phyloP scores from a whole-genome alignment of 2,113 vertebrate genomes.

The Amia ocellicauda region DNA sequence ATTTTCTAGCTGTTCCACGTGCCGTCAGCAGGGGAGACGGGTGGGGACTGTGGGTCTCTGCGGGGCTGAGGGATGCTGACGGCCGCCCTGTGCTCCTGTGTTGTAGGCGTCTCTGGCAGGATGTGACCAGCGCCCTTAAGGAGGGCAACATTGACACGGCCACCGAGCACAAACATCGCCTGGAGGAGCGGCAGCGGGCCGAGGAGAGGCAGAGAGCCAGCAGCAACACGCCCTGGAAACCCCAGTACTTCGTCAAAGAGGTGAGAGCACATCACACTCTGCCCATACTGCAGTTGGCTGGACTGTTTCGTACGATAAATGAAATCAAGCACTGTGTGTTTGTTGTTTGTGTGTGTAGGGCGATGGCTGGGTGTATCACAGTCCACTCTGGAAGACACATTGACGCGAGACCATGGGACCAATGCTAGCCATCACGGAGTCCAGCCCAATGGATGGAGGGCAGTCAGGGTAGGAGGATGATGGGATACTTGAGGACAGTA shows the following conservation, averaged over 20 bases:
- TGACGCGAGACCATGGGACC: slow-evolving; percentile 51
- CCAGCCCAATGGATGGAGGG: slow-evolving; percentile 11
- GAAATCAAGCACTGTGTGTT: background rate
- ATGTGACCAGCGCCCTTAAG: slow-evolving; percentile 80
- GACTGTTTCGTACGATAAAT: too few species aligned
- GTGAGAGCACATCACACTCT: slow-evolving; percentile 53
- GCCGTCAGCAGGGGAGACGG: too few species aligned
- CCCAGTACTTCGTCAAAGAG: slow-evolving; percentile 88
- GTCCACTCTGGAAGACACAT: slow-evolving; percentile 82
- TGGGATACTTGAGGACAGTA: slow-evolving; percentile 14
- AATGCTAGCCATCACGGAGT: slow-evolving; percentile 22
- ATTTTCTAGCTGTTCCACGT: too few species aligned
- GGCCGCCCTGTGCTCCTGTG: background rate
- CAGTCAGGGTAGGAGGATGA: slow-evolving; percentile 1
- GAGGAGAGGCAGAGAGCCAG: slow-evolving; percentile 74
- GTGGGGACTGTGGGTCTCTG: background rate
- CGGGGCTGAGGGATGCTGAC: background rate
- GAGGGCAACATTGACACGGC: slow-evolving; percentile 79
- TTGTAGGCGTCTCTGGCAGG: slow-evolving; percentile 80
- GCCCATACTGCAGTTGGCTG: too few species aligned
- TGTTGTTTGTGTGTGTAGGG: slow-evolving; percentile 65
- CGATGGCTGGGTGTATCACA: slow-evolving; percentile 83
- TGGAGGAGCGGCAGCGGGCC: slow-evolving; percentile 83
- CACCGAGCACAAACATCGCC: slow-evolving; percentile 81
- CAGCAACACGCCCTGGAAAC: slow-evolving; percentile 71